Evolutionary conservation across 1,140 invertebrate genomes (phyloP).

Genomic region (Carposina sasakii): DNA sequence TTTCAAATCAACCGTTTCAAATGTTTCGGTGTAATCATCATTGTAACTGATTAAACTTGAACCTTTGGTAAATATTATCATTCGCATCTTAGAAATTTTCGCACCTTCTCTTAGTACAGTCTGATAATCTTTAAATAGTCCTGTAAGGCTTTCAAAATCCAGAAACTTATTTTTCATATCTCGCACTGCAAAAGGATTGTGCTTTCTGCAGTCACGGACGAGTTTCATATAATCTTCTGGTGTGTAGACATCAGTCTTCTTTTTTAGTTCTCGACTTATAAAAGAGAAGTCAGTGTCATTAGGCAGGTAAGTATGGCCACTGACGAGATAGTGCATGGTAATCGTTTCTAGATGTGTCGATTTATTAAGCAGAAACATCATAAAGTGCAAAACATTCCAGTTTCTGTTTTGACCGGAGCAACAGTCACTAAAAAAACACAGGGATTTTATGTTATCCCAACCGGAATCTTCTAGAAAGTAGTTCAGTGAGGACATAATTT

Average conservation of each 20-base stretch:
- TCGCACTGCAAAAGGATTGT: constrained; percentile 13
- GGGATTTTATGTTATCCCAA: constrained; percentile 13
- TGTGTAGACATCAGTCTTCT: constrained; percentile 16
- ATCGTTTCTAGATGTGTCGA: constrained; percentile 17
- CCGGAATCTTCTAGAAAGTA: constrained; percentile 17
- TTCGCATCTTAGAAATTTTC: constrained; percentile 16
- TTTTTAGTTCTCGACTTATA: constrained; percentile 17
- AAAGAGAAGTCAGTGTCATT: constrained; percentile 18
- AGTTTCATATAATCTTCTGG: constrained; percentile 17
- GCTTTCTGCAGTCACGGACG: constrained; percentile 13
- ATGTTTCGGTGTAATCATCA: constrained; percentile 21
- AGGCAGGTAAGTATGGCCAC: constrained; percentile 17
- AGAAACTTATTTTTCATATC: constrained; percentile 19
- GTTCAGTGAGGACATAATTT: constrained; percentile 14
- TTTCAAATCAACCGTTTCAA: constrained; percentile 19
- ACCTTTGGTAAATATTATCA: constrained; percentile 17
- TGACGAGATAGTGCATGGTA: constrained; percentile 15
- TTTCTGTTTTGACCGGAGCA: constrained; percentile 20
- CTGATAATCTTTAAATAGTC: constrained; percentile 19
- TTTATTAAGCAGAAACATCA: constrained; percentile 19
- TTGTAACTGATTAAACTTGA: constrained; percentile 14
- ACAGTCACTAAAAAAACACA: constrained; percentile 18
- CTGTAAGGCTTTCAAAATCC: constrained; percentile 16
- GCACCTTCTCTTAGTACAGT: constrained; percentile 16
- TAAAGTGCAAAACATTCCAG: constrained; percentile 18